Conservation (phyloP, 2,797 vertebrate species). For the Macropodus opercularis region DNA sequence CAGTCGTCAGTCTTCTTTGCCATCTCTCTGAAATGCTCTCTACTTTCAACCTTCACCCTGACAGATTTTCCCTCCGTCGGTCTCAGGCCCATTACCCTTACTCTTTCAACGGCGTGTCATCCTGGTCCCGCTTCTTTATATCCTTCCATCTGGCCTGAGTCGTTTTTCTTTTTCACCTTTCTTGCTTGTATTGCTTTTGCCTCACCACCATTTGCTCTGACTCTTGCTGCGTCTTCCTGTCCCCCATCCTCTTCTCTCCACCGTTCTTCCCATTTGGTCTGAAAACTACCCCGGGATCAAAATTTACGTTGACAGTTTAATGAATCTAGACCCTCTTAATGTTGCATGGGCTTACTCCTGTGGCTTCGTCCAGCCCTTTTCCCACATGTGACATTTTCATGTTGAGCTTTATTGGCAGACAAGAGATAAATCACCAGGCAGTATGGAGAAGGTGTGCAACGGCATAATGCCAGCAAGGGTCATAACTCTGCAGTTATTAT, state of each 20-base stretch:
- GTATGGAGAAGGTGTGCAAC: conserved; percentile 72
- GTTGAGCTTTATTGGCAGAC: conserved; percentile 76
- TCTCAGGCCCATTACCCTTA: conserved; percentile 55
- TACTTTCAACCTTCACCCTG: conserved; percentile 57
- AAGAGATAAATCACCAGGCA: conserved; percentile 73
- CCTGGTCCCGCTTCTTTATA: conserved; percentile 38
- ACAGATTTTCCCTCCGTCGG: conserved; percentile 54
- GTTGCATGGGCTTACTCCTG: conserved; percentile 60
- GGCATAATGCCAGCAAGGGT: conserved; percentile 74
- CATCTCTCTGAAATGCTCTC: conserved; percentile 39
- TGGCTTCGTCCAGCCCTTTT: conserved; percentile 62
- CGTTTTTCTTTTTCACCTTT: conserved; percentile 21
- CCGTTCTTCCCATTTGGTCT: conserved; percentile 33
- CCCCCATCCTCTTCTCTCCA: conserved; percentile 7
- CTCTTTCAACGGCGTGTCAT: conserved; percentile 54
- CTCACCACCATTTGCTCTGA: conserved; percentile 11
- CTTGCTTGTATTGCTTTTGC: conserved; percentile 40
- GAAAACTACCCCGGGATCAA: conserved; percentile 66
- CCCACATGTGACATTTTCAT: conserved; percentile 78
- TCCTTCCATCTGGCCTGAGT: conserved; percentile 44
- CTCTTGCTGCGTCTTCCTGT: conserved; percentile 17
- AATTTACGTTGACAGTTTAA: conserved; percentile 82
- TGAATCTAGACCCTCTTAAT: conserved; percentile 77
- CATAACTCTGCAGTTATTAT: conserved; percentile 79
- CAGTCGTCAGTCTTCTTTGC: conserved; percentile 20